phyloP scores from a whole-genome alignment of 2,113 vertebrate species.

The Sapajus apella region DNA sequence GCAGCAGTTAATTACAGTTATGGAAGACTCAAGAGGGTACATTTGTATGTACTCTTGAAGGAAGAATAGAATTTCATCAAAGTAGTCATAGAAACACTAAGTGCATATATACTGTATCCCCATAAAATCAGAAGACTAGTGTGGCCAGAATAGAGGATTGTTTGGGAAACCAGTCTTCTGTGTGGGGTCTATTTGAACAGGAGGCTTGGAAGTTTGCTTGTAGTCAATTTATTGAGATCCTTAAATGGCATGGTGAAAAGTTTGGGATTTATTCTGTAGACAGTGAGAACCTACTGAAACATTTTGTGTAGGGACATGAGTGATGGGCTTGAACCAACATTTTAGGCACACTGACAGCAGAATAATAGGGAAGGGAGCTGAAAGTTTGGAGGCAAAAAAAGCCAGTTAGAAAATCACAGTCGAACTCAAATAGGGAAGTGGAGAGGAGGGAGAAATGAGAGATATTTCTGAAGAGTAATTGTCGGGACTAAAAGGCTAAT shows the following conservation, averaged over 20 bases:
- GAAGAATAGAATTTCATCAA: neutral
- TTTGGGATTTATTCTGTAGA: neutral
- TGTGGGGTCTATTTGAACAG: neutral
- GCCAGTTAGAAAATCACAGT: neutral
- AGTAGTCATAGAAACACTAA: neutral
- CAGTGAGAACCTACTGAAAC: neutral
- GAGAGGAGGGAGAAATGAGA: neutral
- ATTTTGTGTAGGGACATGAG: neutral
- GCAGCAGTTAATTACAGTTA: neutral
- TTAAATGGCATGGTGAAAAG: neutral
- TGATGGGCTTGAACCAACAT: neutral
- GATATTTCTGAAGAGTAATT: neutral
- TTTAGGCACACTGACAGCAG: neutral
- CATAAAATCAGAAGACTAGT: neutral
- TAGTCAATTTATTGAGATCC: neutral
- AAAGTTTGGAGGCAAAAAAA: neutral
- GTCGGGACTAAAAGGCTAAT: neutral
- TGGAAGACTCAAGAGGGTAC: neutral
- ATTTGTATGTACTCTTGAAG: neutral
- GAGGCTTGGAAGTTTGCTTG: neutral
- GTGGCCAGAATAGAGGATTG: neutral
- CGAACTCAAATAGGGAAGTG: neutral
- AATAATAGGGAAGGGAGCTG: rapidly evolving
- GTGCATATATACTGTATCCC: neutral
- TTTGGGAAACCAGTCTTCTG: neutral